Conservation (phyloP, 1,140 invertebrate genomes). For the Aphelinus atriplicis region DNA sequence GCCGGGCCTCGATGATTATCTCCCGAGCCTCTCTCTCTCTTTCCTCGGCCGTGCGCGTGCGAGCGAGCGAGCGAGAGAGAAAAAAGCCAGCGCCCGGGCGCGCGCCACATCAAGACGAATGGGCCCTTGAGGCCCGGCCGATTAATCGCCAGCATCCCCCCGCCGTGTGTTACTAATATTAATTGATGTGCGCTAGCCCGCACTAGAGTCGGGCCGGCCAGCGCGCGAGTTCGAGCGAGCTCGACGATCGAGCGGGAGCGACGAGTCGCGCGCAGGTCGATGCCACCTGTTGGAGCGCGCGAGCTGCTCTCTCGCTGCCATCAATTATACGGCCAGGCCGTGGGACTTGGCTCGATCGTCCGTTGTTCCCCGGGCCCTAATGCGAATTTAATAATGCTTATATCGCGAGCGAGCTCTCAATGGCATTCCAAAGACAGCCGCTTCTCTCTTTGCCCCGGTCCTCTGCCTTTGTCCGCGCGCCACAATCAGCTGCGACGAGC, state of each 20-base stretch:
- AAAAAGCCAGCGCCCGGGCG: constrained; percentile 45
- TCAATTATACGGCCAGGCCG: constrained; percentile 14
- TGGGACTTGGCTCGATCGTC: constrained; percentile 4
- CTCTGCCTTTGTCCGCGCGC: too few species aligned
- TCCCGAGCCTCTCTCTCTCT: constrained; percentile 14
- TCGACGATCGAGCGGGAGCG: background rate
- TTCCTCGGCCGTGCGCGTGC: background rate
- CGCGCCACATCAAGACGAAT: constrained; percentile 54
- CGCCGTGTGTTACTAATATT: constrained; percentile 54
- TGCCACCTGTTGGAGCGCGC: constrained; percentile 36
- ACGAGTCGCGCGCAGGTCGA: background rate
- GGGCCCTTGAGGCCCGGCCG: constrained; percentile 39
- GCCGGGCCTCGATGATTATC: constrained; percentile 49
- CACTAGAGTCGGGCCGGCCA: background rate
- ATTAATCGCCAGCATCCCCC: constrained; percentile 54
- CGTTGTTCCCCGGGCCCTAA: constrained; percentile 7
- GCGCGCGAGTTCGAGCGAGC: background rate
- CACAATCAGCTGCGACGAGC: too few species aligned
- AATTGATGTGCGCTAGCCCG: constrained; percentile 49
- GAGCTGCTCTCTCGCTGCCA: constrained; percentile 44
- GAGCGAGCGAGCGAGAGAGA: constrained; percentile 36
- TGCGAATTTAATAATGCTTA: constrained; percentile 36
- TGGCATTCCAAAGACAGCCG: background rate
- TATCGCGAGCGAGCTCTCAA: background rate
- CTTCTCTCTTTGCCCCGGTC: background rate